Evolutionary conservation across 2,113 vertebrate species (phyloP).

Genomic region (Arenaria interpres): DNA sequence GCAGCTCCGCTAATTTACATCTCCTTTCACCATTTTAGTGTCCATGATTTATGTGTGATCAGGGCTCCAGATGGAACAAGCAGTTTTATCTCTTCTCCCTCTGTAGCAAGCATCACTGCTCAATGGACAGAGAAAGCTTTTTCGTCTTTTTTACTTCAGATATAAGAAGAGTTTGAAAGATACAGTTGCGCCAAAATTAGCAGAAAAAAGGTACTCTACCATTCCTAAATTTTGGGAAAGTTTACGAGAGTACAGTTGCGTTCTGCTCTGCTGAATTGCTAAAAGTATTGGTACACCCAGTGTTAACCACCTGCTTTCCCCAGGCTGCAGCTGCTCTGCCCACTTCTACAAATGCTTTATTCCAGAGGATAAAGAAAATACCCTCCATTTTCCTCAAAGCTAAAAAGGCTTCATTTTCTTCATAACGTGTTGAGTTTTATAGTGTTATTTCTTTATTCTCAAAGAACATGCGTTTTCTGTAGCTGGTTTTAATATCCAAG

Average conservation of each 20-base stretch:
- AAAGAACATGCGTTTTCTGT: not conserved
- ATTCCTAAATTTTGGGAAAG: not conserved
- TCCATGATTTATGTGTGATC: not conserved
- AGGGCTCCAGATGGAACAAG: not conserved
- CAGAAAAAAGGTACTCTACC: not conserved
- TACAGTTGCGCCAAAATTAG: not conserved
- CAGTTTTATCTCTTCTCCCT: not conserved
- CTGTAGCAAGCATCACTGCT: not conserved
- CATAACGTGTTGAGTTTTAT: not conserved
- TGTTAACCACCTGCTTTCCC: not conserved
- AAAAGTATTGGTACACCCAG: not conserved
- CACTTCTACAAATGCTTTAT: not conserved
- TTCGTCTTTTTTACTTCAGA: not conserved
- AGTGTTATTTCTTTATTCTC: not conserved
- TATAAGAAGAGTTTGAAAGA: not conserved
- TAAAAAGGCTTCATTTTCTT: not conserved
- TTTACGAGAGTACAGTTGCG: not conserved
- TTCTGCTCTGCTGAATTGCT: not conserved
- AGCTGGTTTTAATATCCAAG: not conserved
- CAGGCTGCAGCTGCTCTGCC: not conserved
- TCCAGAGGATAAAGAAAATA: not conserved
- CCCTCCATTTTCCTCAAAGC: not conserved
- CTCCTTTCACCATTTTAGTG: not conserved
- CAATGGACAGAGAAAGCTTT: not conserved
- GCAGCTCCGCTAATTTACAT: not conserved